Base-by-base conservation (phyloP, 92 coral and sea anemone species). In the Palythoa grandiflora region DNA sequence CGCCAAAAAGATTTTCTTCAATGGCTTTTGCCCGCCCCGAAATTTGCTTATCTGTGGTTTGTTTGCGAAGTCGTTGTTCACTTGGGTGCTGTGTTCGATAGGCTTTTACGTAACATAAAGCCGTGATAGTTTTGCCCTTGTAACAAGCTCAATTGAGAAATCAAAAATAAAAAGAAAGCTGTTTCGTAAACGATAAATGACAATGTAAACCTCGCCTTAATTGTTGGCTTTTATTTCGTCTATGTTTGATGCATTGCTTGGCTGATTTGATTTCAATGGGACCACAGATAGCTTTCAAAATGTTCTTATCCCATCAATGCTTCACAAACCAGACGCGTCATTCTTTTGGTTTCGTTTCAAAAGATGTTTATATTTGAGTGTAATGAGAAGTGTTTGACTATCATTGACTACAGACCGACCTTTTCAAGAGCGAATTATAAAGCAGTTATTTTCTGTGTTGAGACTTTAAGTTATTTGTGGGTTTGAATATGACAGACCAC, bases 331-430 rank as follows among this genome's bases (percentile, higher is more conserved):
- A 68, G 19, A 52, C 75, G 75, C 86, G 86, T 81, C 74, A 68
- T 66, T 81, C 61, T 66, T 13, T 20, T 65, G 75, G 73, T 50
- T 48, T 65, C 21, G 16, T 65, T 48, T 66, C 80, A 76, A 77
- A 35, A 50, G 75, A n/a, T 81, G 86, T 81, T 81, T 68, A 81
- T 81, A 68, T 81, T 81, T 44, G 8, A 48, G 8, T 63, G 75
- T 81, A 81, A 81, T 81, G 75, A 47, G 21, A 66, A 65, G 74
- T 48, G 75, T 65, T 81, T 68, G 86, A 48, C 55, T 15, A 28
- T 81, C 73, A 81, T 81, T 68, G 86, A 66, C 86, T 81, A 81
- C 66, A 74, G 38, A 81, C 86, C 74, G 47, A 71, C 44, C 75
- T 81, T 81, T 81, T 81, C 63, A 81, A 19, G 63, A 81, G 75